Conservation (phyloP, 2,113 vertebrate species). For the Struthio camelus region DNA sequence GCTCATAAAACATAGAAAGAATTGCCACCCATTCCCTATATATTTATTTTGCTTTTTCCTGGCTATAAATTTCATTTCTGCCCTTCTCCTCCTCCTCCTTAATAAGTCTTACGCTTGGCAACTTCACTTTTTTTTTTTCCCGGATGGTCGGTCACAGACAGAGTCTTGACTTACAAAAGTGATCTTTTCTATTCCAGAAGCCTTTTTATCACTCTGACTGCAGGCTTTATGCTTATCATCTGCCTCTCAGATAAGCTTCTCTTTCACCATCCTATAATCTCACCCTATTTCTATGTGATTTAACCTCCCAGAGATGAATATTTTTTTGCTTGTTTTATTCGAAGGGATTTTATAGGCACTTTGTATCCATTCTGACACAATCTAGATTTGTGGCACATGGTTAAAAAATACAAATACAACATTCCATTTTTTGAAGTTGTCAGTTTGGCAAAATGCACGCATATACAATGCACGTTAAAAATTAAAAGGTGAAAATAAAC, state of each 20-base stretch:
- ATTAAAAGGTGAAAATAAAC: conserved; percentile 1
- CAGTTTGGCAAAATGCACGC: not conserved
- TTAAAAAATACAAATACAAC: conserved; percentile 28
- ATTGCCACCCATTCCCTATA: not conserved
- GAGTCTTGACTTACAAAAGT: conserved; percentile 26
- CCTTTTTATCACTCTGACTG: conserved; percentile 33
- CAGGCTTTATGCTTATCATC: conserved; percentile 37
- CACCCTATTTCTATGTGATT: conserved; percentile 29
- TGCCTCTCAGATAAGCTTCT: conserved; percentile 31
- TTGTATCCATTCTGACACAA: not conserved
- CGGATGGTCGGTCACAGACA: not conserved
- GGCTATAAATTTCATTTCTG: not conserved
- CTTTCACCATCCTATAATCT: conserved; percentile 33
- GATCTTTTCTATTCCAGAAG: conserved; percentile 40
- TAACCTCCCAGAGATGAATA: conserved; percentile 24
- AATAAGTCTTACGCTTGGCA: not conserved
- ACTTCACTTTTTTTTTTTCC: not conserved
- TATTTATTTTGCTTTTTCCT: not conserved
- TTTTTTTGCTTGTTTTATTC: conserved; percentile 1
- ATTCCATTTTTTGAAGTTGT: not conserved
- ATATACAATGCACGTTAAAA: not conserved
- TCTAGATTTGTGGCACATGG: not conserved
- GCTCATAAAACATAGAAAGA: not conserved
- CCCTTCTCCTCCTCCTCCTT: not conserved
- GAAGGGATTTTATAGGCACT: conserved; percentile 4